phyloP scores from a whole-genome alignment of 2,888 invertebrate species.

The Lamellibrachia satsuma region DNA sequence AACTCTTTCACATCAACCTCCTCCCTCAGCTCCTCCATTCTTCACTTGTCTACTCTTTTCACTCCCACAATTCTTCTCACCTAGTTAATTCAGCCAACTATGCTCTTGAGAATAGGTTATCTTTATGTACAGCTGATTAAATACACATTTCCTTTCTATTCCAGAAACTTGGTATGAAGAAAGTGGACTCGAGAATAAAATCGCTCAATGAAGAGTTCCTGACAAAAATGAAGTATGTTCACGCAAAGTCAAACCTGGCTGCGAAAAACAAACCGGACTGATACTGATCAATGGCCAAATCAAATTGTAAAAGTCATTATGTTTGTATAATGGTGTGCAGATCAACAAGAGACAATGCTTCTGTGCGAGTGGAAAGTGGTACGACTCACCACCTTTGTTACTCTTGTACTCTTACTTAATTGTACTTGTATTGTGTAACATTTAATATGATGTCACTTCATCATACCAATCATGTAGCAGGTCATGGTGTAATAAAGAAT shows the following conservation, averaged over 20 bases:
- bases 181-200: background rate
- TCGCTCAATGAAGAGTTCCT: conserved; percentile 1
- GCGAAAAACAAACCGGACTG: conserved; percentile 4
- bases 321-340: background rate
- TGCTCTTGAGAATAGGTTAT: too few relatives aligned
- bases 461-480: background rate
- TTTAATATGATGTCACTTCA: background rate
- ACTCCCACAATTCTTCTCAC: too few relatives aligned
- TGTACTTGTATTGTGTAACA: background rate
- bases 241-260: background rate
- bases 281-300: background rate
- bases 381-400: background rate
- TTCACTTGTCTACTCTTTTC: too few relatives aligned
- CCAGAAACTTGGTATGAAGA: background rate
- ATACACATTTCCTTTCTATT: background rate
- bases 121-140: background rate
- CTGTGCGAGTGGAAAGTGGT: background rate
- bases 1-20: too few relatives aligned
- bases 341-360: background rate
- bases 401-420: background rate
- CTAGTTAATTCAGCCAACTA: too few relatives aligned
- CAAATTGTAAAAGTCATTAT: too few relatives aligned
- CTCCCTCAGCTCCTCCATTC: too few relatives aligned
- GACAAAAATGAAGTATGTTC: background rate
- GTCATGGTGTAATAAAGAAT: conserved; percentile 3